Evolutionary conservation across 2,797 vertebrate species (phyloP).

Genomic region (Sebastes matsubarae): DNA sequence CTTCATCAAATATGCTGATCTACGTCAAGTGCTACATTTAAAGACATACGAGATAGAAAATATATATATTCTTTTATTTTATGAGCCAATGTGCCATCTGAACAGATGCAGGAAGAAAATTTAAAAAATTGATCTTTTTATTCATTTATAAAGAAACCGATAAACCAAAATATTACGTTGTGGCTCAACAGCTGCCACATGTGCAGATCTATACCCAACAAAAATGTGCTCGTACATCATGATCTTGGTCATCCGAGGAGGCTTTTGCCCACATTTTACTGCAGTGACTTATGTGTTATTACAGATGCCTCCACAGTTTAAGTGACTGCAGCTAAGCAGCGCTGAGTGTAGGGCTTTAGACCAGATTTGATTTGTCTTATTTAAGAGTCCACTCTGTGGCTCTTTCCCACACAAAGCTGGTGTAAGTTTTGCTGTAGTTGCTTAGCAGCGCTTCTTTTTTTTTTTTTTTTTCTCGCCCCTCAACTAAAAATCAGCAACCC

Average conservation of each 20-base stretch:
- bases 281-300: conserved; percentile 55
- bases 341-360: conserved; percentile 56
- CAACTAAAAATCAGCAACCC: conserved; percentile 26
- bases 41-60: background rate
- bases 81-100: background rate
- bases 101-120: background rate
- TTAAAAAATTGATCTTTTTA: background rate
- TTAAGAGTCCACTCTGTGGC: conserved; percentile 54
- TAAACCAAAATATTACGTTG: background rate
- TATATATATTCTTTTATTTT: background rate
- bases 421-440: conserved; percentile 67
- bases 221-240: conserved; percentile 20
- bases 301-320: conserved; percentile 58
- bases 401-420: conserved; percentile 70
- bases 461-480: conserved; percentile 25
- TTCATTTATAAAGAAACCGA: background rate
- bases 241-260: conserved; percentile 34
- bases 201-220: conserved; percentile 14
- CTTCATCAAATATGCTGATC: background rate
- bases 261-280: conserved; percentile 39
- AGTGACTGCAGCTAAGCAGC: conserved; percentile 60
- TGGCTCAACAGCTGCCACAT: conserved; percentile 44
- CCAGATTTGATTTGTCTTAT: conserved; percentile 71
- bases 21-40: no score
- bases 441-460: conserved; percentile 74